Base-by-base conservation (phyloP, 2,113 vertebrate genomes). In the Megaceryle maxima region DNA sequence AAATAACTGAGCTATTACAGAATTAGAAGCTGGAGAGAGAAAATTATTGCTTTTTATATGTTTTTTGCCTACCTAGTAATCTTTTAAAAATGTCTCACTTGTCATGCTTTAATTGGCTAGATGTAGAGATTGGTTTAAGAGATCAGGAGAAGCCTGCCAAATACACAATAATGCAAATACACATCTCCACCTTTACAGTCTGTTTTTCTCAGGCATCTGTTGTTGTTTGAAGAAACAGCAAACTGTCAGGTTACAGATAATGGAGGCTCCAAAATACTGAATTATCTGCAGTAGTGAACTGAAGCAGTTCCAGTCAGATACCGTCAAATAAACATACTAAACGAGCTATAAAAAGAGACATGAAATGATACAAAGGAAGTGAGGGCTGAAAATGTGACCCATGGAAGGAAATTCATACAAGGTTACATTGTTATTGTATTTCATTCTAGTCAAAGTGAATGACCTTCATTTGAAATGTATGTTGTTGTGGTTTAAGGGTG, bases 341-440 rank as follows among this genome's bases (percentile, higher is more conserved):
- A 97, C 5, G 46, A 91, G 60, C 41, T 83, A 7, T 93, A 96
- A 87, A 43, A 80, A 74, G 84, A 96, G 84, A 93, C 76, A 80
- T 69, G 75, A 97, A 97, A 96, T 75, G 78, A 96, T 86, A 93
- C 88, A 92, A 96, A 96, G 97, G 93, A 96, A 96, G 95, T 90
- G 53, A 94, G 28, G 78, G 80, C 88, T 97, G 82, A 92, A 96
- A 96, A 91, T 87, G 37, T 83, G 94, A 92, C 57, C 92, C 48
- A 53, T 77, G 63, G 48, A 91, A 92, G 39, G 16, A 59, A 96
- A 94, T 75, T 94, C 50, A 78, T 86, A 69, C 4, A 69, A 95
- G 79, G 97, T 92, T 68, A 74, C 55, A 80, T 70, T 67, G 77
- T 88, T 94, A 41, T 67, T 87, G 59, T 92, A 72, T 88, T 97